Evolutionary conservation across 2,113 vertebrate species (phyloP).

Genomic region (Rhynchomys soricoides): DNA sequence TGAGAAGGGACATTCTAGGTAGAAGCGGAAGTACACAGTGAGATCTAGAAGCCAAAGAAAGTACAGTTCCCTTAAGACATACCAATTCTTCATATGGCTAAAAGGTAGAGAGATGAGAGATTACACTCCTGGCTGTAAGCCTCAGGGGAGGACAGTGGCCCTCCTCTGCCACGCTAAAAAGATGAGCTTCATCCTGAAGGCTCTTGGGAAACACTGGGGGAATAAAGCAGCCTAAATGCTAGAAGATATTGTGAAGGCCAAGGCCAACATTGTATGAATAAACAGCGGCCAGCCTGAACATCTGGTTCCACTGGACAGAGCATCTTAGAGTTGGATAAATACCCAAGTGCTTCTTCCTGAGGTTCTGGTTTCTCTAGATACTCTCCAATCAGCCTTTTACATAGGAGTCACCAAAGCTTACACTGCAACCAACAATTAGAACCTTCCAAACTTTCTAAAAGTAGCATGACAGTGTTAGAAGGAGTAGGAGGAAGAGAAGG

Average conservation of each 20-base stretch:
- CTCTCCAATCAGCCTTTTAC: neutral
- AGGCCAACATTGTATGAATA: neutral
- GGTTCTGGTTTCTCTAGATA: neutral
- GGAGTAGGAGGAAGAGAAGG: too few relatives aligned
- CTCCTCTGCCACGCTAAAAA: neutral
- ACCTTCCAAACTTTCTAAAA: neutral
- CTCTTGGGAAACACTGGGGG: neutral
- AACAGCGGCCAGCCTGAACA: neutral
- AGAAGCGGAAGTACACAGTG: neutral
- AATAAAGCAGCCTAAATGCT: neutral
- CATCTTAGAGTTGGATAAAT: neutral
- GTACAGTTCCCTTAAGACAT: neutral
- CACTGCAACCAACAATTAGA: neutral
- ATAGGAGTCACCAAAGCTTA: neutral
- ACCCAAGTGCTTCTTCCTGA: neutral
- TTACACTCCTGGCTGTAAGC: neutral
- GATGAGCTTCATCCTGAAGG: neutral
- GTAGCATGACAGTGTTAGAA: neutral
- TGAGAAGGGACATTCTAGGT: neutral
- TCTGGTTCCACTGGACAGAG: neutral
- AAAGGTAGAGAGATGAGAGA: neutral
- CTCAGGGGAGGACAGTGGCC: fast-evolving
- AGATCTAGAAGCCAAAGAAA: neutral
- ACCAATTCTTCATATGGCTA: neutral
- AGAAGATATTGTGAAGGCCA: neutral